Evolutionary conservation across 2,113 vertebrate species (phyloP).

Genomic region (Ondatra zibethicus): DNA sequence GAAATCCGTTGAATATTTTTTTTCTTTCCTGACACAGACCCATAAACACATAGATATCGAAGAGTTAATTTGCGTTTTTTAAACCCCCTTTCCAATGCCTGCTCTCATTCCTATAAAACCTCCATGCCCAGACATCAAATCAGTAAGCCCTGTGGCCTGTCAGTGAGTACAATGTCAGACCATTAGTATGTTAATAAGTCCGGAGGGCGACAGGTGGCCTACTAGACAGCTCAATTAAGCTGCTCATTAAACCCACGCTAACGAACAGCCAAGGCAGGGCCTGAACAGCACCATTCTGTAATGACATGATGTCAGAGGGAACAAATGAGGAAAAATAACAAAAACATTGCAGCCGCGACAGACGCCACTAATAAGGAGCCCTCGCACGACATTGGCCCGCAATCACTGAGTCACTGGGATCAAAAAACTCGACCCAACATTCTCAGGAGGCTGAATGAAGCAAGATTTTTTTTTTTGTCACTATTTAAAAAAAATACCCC

Average conservation of each 20-base stretch:
- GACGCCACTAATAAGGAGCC: slow-evolving; percentile 96
- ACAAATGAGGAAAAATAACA: slow-evolving; percentile 97
- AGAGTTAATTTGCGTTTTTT: slow-evolving; percentile 91
- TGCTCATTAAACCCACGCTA: slow-evolving; percentile 99
- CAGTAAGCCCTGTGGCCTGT: slow-evolving; percentile 94
- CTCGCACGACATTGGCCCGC: slow-evolving; percentile 90
- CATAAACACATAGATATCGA: slow-evolving; percentile 88
- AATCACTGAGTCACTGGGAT: slow-evolving; percentile 93
- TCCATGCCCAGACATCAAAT: slow-evolving; percentile 93
- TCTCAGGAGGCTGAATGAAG: slow-evolving; percentile 89
- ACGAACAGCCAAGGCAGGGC: slow-evolving; percentile 96
- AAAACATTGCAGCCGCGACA: slow-evolving; percentile 95
- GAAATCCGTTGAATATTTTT: slow-evolving; percentile 75
- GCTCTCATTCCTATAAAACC: slow-evolving; percentile 91
- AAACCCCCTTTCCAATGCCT: slow-evolving; percentile 89
- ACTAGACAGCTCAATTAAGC: slow-evolving; percentile 99
- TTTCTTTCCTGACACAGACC: slow-evolving; percentile 67
- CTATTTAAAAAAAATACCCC: slow-evolving; percentile 51
- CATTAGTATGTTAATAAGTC: slow-evolving; percentile 99
- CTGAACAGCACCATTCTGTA: slow-evolving; percentile 96
- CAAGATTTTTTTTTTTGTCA: slow-evolving; percentile 82
- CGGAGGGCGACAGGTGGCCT: slow-evolving; percentile 99
- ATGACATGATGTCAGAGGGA: slow-evolving; percentile 98
- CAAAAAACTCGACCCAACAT: slow-evolving; percentile 92
- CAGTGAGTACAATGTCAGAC: slow-evolving; percentile 98